A percentile compares a stretch with the other conserved stretches of the same genome.
These are phyloP conservation scores for Patiria pectinifera DNA, from an alignment of 53 echinoderm and acorn worm genomes.

Conservation along the genomic window DNA sequence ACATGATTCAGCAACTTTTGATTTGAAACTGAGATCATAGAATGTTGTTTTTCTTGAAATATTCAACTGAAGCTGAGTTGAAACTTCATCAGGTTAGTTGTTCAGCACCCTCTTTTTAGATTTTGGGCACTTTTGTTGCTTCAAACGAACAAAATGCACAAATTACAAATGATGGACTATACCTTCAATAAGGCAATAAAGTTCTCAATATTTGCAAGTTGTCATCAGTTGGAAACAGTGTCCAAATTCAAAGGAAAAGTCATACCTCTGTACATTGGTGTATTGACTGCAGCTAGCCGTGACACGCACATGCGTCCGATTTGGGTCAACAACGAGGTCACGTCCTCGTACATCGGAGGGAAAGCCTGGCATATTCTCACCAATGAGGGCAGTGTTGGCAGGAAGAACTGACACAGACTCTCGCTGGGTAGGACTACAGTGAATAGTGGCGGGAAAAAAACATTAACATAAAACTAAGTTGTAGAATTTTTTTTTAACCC, in stretches of 20 bases:
- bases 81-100: no score
- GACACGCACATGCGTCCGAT: slow-evolving; percentile 86
- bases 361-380: slow-evolving; percentile 93
- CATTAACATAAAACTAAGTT: neutral
- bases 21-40: no score
- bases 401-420: slow-evolving; percentile 84
- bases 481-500: no score
- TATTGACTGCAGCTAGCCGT: slow-evolving; percentile 74
- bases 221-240: neutral
- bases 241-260: neutral
- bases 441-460: neutral
- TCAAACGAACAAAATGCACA: no score
- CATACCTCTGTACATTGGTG: slow-evolving; percentile 30
- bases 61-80: no score
- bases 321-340: slow-evolving; percentile 88
- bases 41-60: no score
- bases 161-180: no score
- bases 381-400: slow-evolving; percentile 86
- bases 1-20: no score
- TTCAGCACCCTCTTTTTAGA: no score
- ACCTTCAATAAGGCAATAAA: no score
- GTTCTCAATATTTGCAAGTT: no score
- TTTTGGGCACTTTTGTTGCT: no score
- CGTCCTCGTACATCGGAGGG: slow-evolving; percentile 96
- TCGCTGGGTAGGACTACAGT: slow-evolving; percentile 81